Base-by-base conservation (phyloP, 1,140 invertebrate genomes). In the Trachymyrmex septentrionalis region DNA sequence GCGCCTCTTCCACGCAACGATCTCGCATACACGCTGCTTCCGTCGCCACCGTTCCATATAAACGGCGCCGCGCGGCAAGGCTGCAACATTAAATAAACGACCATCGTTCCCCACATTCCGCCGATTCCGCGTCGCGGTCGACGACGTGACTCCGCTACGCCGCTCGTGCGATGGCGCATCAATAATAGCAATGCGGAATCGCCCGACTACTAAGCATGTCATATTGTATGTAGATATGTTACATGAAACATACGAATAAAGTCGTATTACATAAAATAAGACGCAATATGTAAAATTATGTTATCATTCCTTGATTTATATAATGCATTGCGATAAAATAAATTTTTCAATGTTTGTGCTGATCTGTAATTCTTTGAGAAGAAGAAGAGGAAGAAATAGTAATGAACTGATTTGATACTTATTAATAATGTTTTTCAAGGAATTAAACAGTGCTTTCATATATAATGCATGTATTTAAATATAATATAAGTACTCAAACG, bases 81-180 rank as follows among this genome's bases (percentile, higher is more conserved):
- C 6, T 38, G 34, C 61, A 63, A 63, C 24, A 16, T 63, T 30
- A 63, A 63, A 63, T 63, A 63, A 63, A 63, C 27, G 61, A 63
- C 2, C 27, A 27, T 12, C 24, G 5, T 30, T 30, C 61, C 61
- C 61, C 61, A 14, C 14, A 30, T 30, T 30, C 61, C 59, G 59
- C 34, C 6, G 34, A 34, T 34, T 34, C 34, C 57, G 57, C 61
- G 61, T 63, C 27, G 61, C 24, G 59, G 59, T 30, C 61, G 61
- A 30, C 59, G 12, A 30, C 59, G 12, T 27, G 61, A 24, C 21
- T 14, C 10, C 10, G 21, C 57, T 21, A 21, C 9, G 55, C 55
- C 55, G n/a, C 57, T 21, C 57, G 21, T 9, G 24, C 27, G 61
- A 30, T 16, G 61, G 24, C 61, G 61, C 61, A 63, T 63, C 61